Base-by-base conservation (phyloP, 2,797 vertebrate species). In the Paratrypauchen microcephalus region DNA sequence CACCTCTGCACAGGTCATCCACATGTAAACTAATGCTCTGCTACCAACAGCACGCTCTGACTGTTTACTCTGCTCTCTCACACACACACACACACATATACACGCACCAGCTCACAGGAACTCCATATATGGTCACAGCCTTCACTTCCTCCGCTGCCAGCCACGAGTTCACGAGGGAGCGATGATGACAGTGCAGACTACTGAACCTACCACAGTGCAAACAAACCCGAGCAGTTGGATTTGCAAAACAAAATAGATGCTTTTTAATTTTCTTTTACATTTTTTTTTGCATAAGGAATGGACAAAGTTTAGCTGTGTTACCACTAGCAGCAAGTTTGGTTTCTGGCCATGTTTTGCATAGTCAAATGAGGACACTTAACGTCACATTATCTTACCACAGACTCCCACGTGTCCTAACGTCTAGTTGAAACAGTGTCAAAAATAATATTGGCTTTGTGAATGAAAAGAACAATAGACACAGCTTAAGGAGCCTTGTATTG, bases 321-420 rank as follows among this genome's bases (percentile, higher is more conserved):
- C 4, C 23, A 28, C 39, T 9, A 24, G 61, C 11, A 36, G 58
- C 1, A 36, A 24, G 13, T 5, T 47, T 23, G 41, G 2, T 48
- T 19, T 28, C 15, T 78, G 9, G 55, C 47, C 21, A 13, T 55
- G 67, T 50, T 88, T 88, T 88, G 84, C 80, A 86, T 88, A 87
- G 73, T 74, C 80, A 88, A 89, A 89, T 76, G 69, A 6, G 32
- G 9, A 36, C 32, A 16, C 2, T 45, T 70, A 70, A 75, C 63
- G 47, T 81, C 81, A 36, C 32, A 82, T 77, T 83, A 77, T 56
- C 54, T 15, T 0, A n/a, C 3, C 11, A 5, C 56, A 30, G 26
- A 68, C 54, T 12, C 16, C 15, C 23, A 50, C 36, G 56, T 23
- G 48, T 16, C 23, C 7, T 69, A 74, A 58, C 71, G 54, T 74